Evolutionary conservation across 1,140 invertebrate species (phyloP), one percentile per base, ranked within the genome.

Genomic region (Hycleus phaleratus): DNA sequence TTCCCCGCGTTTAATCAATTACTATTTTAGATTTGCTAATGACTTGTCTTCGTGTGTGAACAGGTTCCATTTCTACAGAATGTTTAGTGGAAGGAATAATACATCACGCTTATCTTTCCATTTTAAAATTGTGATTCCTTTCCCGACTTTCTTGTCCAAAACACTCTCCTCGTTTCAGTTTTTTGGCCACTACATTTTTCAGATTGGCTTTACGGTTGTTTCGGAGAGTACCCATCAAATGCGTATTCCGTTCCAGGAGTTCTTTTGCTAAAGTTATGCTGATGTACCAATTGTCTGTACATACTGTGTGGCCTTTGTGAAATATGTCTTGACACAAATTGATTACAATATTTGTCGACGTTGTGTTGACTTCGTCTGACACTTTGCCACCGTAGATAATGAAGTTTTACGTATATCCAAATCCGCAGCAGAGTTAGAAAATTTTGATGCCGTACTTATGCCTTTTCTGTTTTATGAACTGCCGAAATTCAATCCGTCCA

Each of bases 241-340:
- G 61, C 5, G 66, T 66, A 4, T 64, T 38, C 38, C 50, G 52
- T 46, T 49, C 40, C 12, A 66, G 51, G 54, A 66, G 59, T 59
- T 62, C 60, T 58, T 64, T 52, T 9, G 63, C 64, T 25, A 67
- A 50, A 32, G 66, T 59, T 38, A 65, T 8, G 58, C 53, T 63
- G 43, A 63, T 68, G 45, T 65, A 68, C 49, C 50, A 68, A 65
- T 68, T 69, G 42, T 67, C 64, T 3, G 48, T 57, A 39, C 52
- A 60, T 3, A 65, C 25, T 9, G 46, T 56, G 38, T 60, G 51
- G 49, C 63, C 61, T 53, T 62, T 56, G 6, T 6, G 3, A 3
- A 32, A 32, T 32, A 32, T 32, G 6, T 32, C 6, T 32, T 32
- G 3, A 6, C 26, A 32, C 3, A 32, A 6, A 32, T 3, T 32